Base-by-base conservation (phyloP, 2,888 invertebrate genomes). In the Drosophila maculinotata region DNA sequence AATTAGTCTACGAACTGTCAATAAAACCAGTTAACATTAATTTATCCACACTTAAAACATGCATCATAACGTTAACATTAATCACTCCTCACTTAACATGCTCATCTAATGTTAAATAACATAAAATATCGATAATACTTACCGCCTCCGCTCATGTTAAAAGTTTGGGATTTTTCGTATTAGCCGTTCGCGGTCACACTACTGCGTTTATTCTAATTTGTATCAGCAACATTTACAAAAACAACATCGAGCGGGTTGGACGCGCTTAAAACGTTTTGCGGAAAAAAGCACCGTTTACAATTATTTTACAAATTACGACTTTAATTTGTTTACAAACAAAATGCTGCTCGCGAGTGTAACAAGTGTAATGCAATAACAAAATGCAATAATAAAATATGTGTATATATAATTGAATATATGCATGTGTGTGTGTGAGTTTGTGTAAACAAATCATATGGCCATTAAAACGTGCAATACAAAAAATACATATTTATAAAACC, bases 281-380 rank as follows among this genome's bases (percentile, higher is more conserved):
- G 4, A 71, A 17, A 42, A 49, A 51, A 64, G 4, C 26, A 54
- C 57, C 60, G 75, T 75, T 70, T 47, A n/a, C n/a, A 75, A 71
- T 74, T 74, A 76, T 75, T 75, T 75, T 71, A 59, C 54, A 68
- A n/a, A 44, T 75, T 76, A 74, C 76, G 70, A 58, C 51, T 70
- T 70, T 60, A 48, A 74, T 74, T 74, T 74, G 76, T 74, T 74
- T 71, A 76, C 71, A 70, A 74, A 70, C 75, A 73, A 47, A 59
- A 63, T 75, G 73, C 56, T 44, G 26, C 38, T 33, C 67, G 63
- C 57, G 52, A 63, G 59, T 59, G 53, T 60, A 47, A 60, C 68
- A 71, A 44, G 71, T 76, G 76, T 47, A 76, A 66, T 47, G 59
- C 59, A 76, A 38, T 58, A 54, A 53, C 10, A 38, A 36, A 66